Base-by-base conservation (phyloP, 64 coral and sea anemone genomes). In the Stylophora pistillata region DNA sequence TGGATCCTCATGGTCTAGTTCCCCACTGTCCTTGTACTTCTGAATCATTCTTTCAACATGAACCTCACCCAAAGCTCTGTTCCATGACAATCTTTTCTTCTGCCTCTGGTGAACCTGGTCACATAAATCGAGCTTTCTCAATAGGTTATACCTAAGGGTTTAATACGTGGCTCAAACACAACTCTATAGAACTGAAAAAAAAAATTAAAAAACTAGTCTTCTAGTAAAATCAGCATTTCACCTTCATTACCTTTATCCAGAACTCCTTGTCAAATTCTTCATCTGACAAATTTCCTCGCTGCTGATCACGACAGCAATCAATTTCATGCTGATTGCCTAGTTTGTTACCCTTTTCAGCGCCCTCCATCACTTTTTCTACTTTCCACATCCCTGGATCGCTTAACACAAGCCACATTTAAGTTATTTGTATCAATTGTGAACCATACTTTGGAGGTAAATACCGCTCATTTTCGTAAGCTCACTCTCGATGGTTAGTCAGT, bases 211-310 rank as follows among this genome's bases (percentile, higher is more conserved):
- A n/a, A n/a, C n/a, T n/a, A n/a, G n/a, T n/a, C n/a, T n/a, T n/a
- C n/a, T n/a, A n/a, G n/a, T n/a, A n/a, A n/a, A n/a, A n/a, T n/a
- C n/a, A n/a, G n/a, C n/a, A n/a, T n/a, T n/a, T n/a, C n/a, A 30
- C 66, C 53, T 23, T 6, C 37, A 41, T 62, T 28, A 94, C 92
- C 84, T 90, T 68, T 21, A 91, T 84, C 93, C 93, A 95, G 73
- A 95, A 95, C 5, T 95, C 82, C 37, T 23, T 65, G 90, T 95
- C 93, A 87, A 95, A 95, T 27, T 91, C 93, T 74, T 95, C 93
- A 58, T 95, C 93, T 21, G 91, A 66, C 5, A 80, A 62, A 2
- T 78, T 37, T n/a, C n/a, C n/a, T 37, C 53, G 58, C 1, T 58
- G 81, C 3, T 63, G 72, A 57, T 53, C 79, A 6, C 37, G 37